Percentiles rank a stretch among this genome's conserved stretches.
Evolutionary conservation across 2,888 invertebrate genomes (phyloP).

Genomic region (Drosophila putrida): DNA sequence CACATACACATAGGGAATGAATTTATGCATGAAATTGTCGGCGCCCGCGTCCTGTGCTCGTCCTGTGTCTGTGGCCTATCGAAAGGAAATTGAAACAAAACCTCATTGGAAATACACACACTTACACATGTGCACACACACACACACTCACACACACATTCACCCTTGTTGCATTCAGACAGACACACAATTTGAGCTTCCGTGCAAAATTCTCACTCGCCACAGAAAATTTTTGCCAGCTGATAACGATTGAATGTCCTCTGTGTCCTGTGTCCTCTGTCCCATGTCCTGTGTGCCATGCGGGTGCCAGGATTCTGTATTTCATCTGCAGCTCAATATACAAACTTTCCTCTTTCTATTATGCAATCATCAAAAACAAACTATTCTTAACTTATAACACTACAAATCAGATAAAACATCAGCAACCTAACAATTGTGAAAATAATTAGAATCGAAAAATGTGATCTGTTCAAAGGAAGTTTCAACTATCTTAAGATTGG

Average conservation of each 20-base stretch:
- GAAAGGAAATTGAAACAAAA: conserved; percentile 83
- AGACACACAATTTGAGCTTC: conserved; percentile 67
- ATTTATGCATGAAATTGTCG: conserved; percentile 82
- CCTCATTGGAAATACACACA: conserved; percentile 76
- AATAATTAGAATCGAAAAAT: conserved; percentile 32
- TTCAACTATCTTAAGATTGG: background rate
- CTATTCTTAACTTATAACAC: conserved; percentile 26
- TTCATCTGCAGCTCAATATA: conserved; percentile 1
- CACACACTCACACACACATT: conserved; percentile 21
- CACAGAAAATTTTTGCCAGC: conserved; percentile 68
- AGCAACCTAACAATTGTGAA: conserved; percentile 22
- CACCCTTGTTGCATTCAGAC: conserved; percentile 63
- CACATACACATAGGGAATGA: conserved; percentile 53
- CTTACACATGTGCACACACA: conserved; percentile 8
- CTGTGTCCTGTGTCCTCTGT: conserved; percentile 14
- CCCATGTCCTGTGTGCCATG: conserved; percentile 51
- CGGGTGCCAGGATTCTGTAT: conserved; percentile 61
- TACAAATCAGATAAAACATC: conserved; percentile 28
- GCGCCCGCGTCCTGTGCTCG: conserved; percentile 78
- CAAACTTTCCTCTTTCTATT: background rate
- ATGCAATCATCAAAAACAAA: conserved; percentile 13
- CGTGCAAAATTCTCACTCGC: conserved; percentile 62
- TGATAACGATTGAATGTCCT: conserved; percentile 59
- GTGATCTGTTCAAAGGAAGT: background rate
- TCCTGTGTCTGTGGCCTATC: conserved; percentile 78